A percentile compares a stretch with the other conserved stretches of the same genome.
Conservation (phyloP, 37 sponge, comb jelly and placozoan species). For the Halisarca cf. caerulea region DNA sequence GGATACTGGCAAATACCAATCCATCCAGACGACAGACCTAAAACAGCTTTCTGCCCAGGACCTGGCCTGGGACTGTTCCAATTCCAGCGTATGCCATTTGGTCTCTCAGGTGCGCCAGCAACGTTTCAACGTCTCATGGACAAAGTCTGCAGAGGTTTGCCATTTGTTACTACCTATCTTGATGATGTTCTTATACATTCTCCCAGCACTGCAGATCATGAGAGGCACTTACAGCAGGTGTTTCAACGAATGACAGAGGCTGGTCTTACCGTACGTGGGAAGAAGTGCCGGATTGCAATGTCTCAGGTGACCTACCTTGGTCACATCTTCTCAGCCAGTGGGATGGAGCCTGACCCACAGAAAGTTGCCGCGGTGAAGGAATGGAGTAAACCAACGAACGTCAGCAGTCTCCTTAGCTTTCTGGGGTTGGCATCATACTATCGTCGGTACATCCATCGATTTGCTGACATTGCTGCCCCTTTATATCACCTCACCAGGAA, state of each 20-base stretch:
- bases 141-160: not conserved
- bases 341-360: slow-evolving; percentile 56
- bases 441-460: slow-evolving; percentile 43
- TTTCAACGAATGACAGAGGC: slow-evolving; percentile 58
- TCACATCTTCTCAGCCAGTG: slow-evolving; percentile 33
- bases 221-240: slow-evolving; percentile 46
- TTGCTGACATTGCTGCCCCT: slow-evolving; percentile 25
- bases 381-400: slow-evolving; percentile 12
- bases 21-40: not conserved
- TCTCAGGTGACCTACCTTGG: slow-evolving; percentile 46
- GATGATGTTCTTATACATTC: slow-evolving; percentile 28
- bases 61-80: slow-evolving; percentile 19
- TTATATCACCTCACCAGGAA: not conserved
- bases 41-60: slow-evolving; percentile 20
- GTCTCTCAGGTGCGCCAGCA: slow-evolving; percentile 19
- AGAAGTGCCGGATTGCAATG: slow-evolving; percentile 53
- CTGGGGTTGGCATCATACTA: slow-evolving; percentile 38
- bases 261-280: slow-evolving; percentile 53
- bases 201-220: not conserved
- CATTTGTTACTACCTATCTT: slow-evolving; percentile 19
- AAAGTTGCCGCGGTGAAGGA: slow-evolving; percentile 31
- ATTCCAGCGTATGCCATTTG: slow-evolving; percentile 1
- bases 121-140: slow-evolving; percentile 20
- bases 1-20: slow-evolving; percentile 23
- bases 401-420: not conserved